A percentile compares a stretch with the other conserved stretches of the same genome.
These are phyloP conservation scores for Melitaea athalia DNA, from an alignment of 2,888 invertebrate genomes.

Conservation along the genomic window DNA sequence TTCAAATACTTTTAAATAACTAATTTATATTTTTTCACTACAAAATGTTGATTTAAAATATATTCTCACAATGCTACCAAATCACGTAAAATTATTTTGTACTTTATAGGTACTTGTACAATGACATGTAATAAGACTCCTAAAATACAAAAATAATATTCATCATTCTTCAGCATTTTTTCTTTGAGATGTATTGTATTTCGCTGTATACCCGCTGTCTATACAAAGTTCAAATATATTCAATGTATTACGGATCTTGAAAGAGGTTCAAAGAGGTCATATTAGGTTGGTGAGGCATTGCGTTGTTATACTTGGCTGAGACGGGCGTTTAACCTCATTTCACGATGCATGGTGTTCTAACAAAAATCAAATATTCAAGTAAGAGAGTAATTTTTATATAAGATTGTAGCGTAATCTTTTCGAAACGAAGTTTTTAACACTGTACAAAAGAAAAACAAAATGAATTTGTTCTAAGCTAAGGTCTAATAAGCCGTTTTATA, in stretches of 20 bases:
- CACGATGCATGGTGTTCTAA: slow-evolving; percentile 50
- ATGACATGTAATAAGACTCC: too few relatives aligned
- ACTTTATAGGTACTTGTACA: too few relatives aligned
- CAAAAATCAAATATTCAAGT: slow-evolving; percentile 12
- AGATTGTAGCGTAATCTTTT: slow-evolving; percentile 4
- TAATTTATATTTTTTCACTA: too few relatives aligned
- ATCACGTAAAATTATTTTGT: too few relatives aligned
- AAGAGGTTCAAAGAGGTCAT: slow-evolving; percentile 45
- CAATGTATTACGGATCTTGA: slow-evolving; percentile 42
- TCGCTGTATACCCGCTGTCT: not conserved
- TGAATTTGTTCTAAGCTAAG: not conserved
- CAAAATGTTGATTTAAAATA: too few relatives aligned
- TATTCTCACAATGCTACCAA: too few relatives aligned
- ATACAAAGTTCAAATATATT: slow-evolving; percentile 29
- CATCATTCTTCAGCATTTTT: not conserved
- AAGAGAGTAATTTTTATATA: not conserved
- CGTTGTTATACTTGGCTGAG: slow-evolving; percentile 48
- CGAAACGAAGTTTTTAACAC: slow-evolving; percentile 1
- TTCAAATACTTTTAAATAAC: not conserved
- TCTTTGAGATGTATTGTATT: not conserved
- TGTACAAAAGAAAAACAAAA: not conserved
- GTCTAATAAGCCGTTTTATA: slow-evolving; percentile 30
- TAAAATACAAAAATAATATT: slow-evolving; percentile 2
- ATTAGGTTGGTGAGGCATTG: slow-evolving; percentile 51
- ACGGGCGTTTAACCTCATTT: slow-evolving; percentile 53